Percentiles rank a stretch among this genome's conserved stretches.
These are phyloP conservation scores for Pasiphila rectangulata DNA, from an alignment of 2,888 invertebrate species.

Conservation along the genomic window DNA sequence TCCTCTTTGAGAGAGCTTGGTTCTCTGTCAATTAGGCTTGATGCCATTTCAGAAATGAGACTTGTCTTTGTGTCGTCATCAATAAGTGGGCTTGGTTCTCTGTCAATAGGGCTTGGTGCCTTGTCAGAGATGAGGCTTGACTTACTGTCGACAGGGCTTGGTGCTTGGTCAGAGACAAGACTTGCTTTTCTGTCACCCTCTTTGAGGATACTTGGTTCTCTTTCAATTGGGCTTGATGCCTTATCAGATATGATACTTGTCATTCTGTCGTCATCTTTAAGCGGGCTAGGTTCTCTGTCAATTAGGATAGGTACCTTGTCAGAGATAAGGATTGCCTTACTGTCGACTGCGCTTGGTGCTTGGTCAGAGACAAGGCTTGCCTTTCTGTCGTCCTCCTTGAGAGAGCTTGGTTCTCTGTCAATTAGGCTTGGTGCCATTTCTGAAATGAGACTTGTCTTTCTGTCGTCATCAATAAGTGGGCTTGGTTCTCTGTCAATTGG, in stretches of 20 bases:
- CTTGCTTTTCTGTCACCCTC: constrained; percentile 15
- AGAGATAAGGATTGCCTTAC: constrained; percentile 2
- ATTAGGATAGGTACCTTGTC: constrained; percentile 16
- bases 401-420: constrained; percentile 1
- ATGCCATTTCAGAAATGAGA: no score
- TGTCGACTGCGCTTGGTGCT: constrained; percentile 10
- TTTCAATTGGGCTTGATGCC: background rate
- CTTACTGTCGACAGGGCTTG: constrained; percentile 8
- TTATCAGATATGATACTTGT: no score
- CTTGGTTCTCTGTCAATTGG: background rate
- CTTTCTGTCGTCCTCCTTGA: no score
- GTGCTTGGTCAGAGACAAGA: background rate
- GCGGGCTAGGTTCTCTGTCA: constrained; percentile 15
- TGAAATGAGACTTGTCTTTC: no score
- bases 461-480: background rate
- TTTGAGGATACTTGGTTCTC: background rate
- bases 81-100: no score
- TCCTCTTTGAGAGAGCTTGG: no score
- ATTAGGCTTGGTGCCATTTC: constrained; percentile 13
- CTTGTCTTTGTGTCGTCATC: no score
- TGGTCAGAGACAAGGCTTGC: no score
- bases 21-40: constrained; percentile 4
- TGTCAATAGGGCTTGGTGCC: background rate
- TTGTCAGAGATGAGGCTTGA: constrained; percentile 4
- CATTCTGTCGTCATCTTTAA: constrained; percentile 1